phyloP scores from a whole-genome alignment of 2,797 vertebrate genomes.

The Lacerta bilineata region DNA sequence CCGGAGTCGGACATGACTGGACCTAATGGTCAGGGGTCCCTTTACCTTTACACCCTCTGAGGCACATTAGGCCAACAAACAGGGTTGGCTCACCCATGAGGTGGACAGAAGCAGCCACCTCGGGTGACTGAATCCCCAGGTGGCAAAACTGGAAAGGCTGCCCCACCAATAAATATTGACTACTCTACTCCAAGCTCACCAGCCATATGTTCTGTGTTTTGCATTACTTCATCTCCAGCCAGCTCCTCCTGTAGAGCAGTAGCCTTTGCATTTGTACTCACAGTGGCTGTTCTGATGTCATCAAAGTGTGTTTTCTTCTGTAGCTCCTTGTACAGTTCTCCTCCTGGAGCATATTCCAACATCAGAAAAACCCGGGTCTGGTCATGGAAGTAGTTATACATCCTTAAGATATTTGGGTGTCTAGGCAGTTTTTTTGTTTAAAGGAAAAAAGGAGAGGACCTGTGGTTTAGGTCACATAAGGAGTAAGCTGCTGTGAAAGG shows the following conservation, averaged over 20 bases:
- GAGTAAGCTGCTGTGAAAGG: background rate
- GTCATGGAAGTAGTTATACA: constrained; percentile 51
- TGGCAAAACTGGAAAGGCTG: too few relatives aligned
- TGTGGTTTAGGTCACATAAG: background rate
- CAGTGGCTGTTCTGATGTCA: constrained; percentile 36
- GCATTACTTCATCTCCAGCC: background rate
- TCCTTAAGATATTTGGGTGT: constrained; percentile 48
- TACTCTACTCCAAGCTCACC: background rate
- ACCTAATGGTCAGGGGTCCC: too few relatives aligned
- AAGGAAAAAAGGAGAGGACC: background rate
- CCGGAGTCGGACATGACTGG: too few relatives aligned
- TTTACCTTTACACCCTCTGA: too few relatives aligned
- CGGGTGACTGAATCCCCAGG: too few relatives aligned
- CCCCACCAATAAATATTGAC: background rate
- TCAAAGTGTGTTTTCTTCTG: constrained; percentile 37
- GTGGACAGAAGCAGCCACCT: too few relatives aligned
- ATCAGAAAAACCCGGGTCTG: constrained; percentile 36
- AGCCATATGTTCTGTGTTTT: background rate
- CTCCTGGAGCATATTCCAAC: constrained; percentile 40
- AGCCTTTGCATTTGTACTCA: constrained; percentile 18
- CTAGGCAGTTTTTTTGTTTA: background rate
- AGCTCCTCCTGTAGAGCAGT: background rate
- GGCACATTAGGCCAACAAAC: too few relatives aligned
- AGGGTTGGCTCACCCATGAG: too few relatives aligned
- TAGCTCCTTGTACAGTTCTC: constrained; percentile 44